phyloP scores from a whole-genome alignment of 2,113 vertebrate genomes.

The Corythaixoides concolor region DNA sequence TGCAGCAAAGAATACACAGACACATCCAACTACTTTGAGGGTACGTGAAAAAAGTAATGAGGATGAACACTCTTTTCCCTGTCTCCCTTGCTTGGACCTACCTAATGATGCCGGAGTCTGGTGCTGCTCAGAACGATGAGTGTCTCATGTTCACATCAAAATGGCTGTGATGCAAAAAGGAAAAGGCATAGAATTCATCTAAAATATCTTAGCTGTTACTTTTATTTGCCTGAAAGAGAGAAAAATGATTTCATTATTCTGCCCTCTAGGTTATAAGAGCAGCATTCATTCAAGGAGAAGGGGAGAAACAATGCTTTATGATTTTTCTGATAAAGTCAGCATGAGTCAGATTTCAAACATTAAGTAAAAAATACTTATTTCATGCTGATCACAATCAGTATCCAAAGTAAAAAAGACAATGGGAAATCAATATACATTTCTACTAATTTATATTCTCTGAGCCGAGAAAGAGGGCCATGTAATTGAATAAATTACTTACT shows the following conservation, averaged over 20 bases:
- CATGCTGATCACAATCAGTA: constrained; percentile 22
- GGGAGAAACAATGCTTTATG: constrained; percentile 24
- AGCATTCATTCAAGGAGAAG: background rate
- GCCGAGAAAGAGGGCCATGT: background rate
- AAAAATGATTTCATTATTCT: constrained; percentile 5
- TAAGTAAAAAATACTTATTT: constrained; percentile 6
- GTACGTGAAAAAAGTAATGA: background rate
- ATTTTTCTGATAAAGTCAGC: constrained; percentile 36
- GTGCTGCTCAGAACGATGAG: background rate
- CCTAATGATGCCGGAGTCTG: background rate
- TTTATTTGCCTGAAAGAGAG: background rate
- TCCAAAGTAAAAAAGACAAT: constrained; percentile 30
- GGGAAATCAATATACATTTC: constrained; percentile 20
- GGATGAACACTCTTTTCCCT: background rate
- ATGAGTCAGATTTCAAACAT: constrained; percentile 15
- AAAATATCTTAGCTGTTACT: background rate
- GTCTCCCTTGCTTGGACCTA: background rate
- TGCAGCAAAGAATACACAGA: background rate
- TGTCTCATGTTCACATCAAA: background rate
- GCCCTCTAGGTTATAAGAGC: background rate
- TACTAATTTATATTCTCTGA: background rate
- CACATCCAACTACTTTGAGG: background rate
- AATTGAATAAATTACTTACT: background rate
- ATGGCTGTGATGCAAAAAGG: background rate
- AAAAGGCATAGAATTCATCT: background rate